Conservation (phyloP, 2,888 invertebrate genomes). For the Eupeodes latifasciatus region DNA sequence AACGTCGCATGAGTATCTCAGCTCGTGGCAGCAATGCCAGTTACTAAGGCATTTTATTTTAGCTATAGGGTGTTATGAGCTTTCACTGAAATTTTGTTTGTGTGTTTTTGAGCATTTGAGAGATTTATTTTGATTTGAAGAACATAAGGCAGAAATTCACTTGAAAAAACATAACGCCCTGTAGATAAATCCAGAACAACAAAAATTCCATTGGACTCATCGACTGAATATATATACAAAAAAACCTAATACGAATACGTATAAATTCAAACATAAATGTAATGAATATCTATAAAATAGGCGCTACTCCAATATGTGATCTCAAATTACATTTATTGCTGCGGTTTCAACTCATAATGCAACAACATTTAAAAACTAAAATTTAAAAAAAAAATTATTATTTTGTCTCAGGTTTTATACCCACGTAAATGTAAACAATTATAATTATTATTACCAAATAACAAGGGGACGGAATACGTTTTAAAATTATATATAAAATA, state of each 20-base stretch:
- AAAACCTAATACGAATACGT: constrained; percentile 31
- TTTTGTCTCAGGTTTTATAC: constrained; percentile 66
- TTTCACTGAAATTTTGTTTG: not conserved
- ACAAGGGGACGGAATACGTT: constrained; percentile 69
- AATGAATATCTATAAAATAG: constrained; percentile 39
- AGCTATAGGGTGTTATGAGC: not conserved
- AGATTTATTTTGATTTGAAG: too few relatives aligned
- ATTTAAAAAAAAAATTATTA: constrained; percentile 12
- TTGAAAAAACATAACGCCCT: constrained; percentile 1
- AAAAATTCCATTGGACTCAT: constrained; percentile 47
- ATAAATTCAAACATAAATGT: constrained; percentile 34
- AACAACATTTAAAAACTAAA: constrained; percentile 17
- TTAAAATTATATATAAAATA: constrained; percentile 51
- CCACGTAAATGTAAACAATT: constrained; percentile 42
- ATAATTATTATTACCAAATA: constrained; percentile 11
- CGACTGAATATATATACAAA: constrained; percentile 55
- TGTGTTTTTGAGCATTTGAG: not conserved
- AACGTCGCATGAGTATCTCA: constrained; percentile 91
- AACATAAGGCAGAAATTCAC: not conserved
- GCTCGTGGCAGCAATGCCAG: constrained; percentile 85
- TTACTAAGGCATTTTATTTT: constrained; percentile 78
- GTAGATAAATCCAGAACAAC: not conserved
- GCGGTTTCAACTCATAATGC: constrained; percentile 70
- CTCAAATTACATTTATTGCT: constrained; percentile 70
- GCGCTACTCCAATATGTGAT: constrained; percentile 71